Percentiles rank a stretch among this genome's conserved stretches.
Evolutionary conservation across 2,888 invertebrate species (phyloP).

Genomic region (Nemapogon koenigi): DNA sequence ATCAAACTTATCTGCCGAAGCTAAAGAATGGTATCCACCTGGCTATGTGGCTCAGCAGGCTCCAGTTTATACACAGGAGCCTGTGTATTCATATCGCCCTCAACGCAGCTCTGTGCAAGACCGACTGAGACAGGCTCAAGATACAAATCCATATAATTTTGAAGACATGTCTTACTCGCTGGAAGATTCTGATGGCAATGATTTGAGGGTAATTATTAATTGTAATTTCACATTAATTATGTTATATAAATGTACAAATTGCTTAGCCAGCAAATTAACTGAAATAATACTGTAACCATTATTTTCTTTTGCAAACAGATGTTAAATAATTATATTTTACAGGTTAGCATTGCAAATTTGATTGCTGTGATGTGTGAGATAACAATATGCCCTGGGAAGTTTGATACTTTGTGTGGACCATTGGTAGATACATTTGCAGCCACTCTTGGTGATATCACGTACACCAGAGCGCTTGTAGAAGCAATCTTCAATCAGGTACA

Average conservation of each 20-base stretch:
- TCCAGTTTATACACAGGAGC: conserved; percentile 23
- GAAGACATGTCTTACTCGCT: conserved; percentile 48
- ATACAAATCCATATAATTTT: conserved; percentile 41
- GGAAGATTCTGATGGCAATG: conserved; percentile 48
- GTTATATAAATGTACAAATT: no score
- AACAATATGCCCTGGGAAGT: conserved; percentile 80
- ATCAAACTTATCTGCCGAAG: conserved; percentile 61
- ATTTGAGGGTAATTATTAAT: conserved; percentile 34
- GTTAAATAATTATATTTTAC: no score
- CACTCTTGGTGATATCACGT: conserved; percentile 68
- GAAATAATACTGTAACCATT: neutral
- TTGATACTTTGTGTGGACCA: conserved; percentile 72
- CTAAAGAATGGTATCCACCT: conserved; percentile 67
- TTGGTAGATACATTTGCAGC: conserved; percentile 73
- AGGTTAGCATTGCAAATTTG: conserved; percentile 66
- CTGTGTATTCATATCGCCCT: conserved; percentile 17
- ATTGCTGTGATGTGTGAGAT: conserved; percentile 75
- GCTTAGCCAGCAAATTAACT: neutral
- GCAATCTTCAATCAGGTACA: conserved; percentile 71
- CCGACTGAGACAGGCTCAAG: conserved; percentile 51
- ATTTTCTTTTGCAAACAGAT: conserved; percentile 6
- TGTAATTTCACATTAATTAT: no score
- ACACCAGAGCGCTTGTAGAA: conserved; percentile 69
- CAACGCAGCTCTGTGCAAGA: conserved; percentile 52
- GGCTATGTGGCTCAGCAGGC: conserved; percentile 45